Evolutionary conservation across 2,797 vertebrate species (phyloP).

Genomic region (Ptychadena robeensis): DNA sequence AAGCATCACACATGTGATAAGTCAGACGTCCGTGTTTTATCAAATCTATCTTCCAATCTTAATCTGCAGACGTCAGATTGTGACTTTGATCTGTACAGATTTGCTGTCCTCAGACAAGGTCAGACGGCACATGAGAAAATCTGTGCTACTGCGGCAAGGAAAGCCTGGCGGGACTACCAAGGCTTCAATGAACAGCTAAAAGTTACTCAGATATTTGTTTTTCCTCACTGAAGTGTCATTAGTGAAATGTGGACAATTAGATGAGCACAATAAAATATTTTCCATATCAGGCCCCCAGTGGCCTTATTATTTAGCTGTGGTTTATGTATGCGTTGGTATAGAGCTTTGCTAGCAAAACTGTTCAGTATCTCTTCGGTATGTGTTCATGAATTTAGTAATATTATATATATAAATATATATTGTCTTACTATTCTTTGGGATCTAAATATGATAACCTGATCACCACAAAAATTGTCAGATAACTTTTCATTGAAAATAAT

Average conservation of each 20-base stretch:
- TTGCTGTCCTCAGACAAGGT: constrained; percentile 57
- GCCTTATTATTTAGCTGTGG: background rate
- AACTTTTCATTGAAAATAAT: no score
- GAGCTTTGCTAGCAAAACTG: background rate
- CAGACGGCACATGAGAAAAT: constrained; percentile 6
- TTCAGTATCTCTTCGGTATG: background rate
- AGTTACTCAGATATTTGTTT: background rate
- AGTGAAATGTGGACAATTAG: constrained; percentile 13
- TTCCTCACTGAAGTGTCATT: constrained; percentile 20
- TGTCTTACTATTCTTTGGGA: no score
- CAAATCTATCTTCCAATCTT: constrained; percentile 29
- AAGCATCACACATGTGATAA: constrained; percentile 28
- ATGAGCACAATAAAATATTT: constrained; percentile 26
- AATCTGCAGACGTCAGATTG: constrained; percentile 30
- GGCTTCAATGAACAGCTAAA: background rate
- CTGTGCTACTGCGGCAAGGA: background rate
- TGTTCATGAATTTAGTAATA: no score
- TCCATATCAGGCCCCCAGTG: constrained; percentile 11
- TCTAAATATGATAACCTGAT: no score
- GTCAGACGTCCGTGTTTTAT: constrained; percentile 39
- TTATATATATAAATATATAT: no score
- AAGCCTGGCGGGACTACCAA: background rate
- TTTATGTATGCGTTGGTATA: background rate
- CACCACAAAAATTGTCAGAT: no score
- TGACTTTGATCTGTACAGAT: constrained; percentile 50